Base-by-base conservation (phyloP, 2,797 vertebrate genomes). In the Amblyraja radiata region DNA sequence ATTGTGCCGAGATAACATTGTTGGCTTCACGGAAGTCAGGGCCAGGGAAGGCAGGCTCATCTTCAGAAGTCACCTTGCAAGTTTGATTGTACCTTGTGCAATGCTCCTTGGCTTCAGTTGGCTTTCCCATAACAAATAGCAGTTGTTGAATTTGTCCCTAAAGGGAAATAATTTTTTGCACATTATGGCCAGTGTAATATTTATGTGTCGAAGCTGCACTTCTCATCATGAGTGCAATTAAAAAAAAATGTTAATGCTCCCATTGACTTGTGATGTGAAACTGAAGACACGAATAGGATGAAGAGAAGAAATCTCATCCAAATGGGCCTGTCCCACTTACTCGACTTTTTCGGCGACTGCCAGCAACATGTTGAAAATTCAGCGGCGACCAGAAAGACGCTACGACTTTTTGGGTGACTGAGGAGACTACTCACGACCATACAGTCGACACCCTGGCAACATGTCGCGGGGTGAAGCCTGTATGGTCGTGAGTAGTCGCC, bases 71-170 rank as follows among this genome's bases (percentile, higher is more conserved):
- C 63, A 39, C 93, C 0, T 93, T 76, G 80, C 98, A 98, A 1
- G 28, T 94, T 0, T 96, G 94, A 3, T 93, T 94, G 94, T 96
- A 95, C 93, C 94, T 94, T 80, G 0, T 95, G 94, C 98, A 98
- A 39, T 97, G 97, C 28, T 96, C 95, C 0, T 90, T 21, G 0
- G 98, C 98, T 0, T 96, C 97, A 0, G 95, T 95, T 0, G 97
- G 95, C 83, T 98, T 96, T 0, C 96, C 97, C 97, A 98, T 97
- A 93, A 97, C 68, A n/a, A 98, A 97, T 80, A 94, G 95, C 95
- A 98, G 94, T 94, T 98, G 97, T 61, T 95, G 95, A 18, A 98
- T 94, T 46, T 96, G 93, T 0, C 98, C 98, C 98, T 98, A 73
- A 73, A 74, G 23, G 54, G 36, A n/a, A 92, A 28, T n/a, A 28